These are phyloP conservation scores for Drosophila pegasa DNA, from an alignment of 2,888 invertebrate genomes.

Conservation along the genomic window DNA sequence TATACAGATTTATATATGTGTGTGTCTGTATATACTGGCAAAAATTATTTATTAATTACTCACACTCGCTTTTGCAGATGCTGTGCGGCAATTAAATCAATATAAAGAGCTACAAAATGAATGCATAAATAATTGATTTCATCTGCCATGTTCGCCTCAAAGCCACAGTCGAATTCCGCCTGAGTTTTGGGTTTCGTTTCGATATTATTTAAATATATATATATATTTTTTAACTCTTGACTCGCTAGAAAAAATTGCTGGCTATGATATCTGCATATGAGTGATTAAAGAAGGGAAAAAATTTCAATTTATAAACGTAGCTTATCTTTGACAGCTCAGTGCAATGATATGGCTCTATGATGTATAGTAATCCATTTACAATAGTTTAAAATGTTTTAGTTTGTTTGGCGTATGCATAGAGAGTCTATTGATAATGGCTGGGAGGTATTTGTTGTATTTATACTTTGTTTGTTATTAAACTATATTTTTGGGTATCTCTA, in stretches of 20 bases:
- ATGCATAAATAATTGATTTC: constrained; percentile 70
- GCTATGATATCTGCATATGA: not conserved
- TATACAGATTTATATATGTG: not conserved
- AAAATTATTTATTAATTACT: constrained; percentile 73
- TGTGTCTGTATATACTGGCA: constrained; percentile 1
- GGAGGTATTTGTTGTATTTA: not conserved
- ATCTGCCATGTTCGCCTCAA: constrained; percentile 50
- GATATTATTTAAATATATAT: constrained; percentile 28
- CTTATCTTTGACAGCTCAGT: not conserved
- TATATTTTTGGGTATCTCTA: not conserved
- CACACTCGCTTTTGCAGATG: constrained; percentile 45
- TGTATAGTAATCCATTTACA: not conserved
- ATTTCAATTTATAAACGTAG: not conserved
- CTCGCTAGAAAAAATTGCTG: not conserved
- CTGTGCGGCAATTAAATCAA: constrained; percentile 62
- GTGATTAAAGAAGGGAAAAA: not conserved
- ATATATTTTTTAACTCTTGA: constrained; percentile 35
- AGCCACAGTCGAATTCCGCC: not conserved
- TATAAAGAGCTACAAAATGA: constrained; percentile 65
- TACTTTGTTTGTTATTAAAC: not conserved
- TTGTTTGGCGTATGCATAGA: not conserved
- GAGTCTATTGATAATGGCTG: not conserved
- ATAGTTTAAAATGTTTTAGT: no score
- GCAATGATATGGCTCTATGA: not conserved
- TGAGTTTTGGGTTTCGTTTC: constrained; percentile 5